Evolutionary conservation across 2,888 invertebrate genomes (phyloP), one percentile per base, ranked within the genome.

Genomic region (Pammene aurita): DNA sequence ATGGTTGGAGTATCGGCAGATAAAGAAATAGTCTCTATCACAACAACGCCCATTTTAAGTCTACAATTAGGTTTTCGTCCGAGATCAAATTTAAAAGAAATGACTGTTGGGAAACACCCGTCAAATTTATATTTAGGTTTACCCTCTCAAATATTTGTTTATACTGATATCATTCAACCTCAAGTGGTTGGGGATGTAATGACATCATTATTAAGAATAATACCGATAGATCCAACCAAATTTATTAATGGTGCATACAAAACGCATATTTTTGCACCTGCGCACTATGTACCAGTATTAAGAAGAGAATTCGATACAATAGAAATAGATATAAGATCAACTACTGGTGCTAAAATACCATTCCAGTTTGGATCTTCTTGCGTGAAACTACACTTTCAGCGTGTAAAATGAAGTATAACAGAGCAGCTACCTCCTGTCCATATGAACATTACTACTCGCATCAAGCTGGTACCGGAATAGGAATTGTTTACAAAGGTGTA

Each of bases 271-370:
- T 74, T 73, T 64, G 72, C 74, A 46, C 76, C 72, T n/a, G 68
- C 73, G 9, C 77, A 77, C 58, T 79, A 79, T 44, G 35, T 79
- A 63, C 69, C 75, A 6, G 75, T 78, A 9, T 75, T 78, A 76
- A 76, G 77, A 7, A 73, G 78, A 69, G 78, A 78, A 46, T 79
- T 79, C 72, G 78, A 79, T 71, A 74, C 74, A 0, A 71, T 78
- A 52, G 78, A 79, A 74, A 75, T 79, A 74, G 77, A 77, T 79
- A 78, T 78, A 80, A 80, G 78, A 74, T 62, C 77, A 35, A 76
- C 71, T 67, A 78, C 75, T 10, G 77, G 78, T 7, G 62, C 72
- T 71, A 72, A 67, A 46, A 65, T 78, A 70, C 75, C 75, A 77
- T 78, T 78, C 62, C 75, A 79, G 65, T 78, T 78, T 67, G 77